Conservation (phyloP, 2,888 invertebrate species). For the Heterodera filipjevi region DNA sequence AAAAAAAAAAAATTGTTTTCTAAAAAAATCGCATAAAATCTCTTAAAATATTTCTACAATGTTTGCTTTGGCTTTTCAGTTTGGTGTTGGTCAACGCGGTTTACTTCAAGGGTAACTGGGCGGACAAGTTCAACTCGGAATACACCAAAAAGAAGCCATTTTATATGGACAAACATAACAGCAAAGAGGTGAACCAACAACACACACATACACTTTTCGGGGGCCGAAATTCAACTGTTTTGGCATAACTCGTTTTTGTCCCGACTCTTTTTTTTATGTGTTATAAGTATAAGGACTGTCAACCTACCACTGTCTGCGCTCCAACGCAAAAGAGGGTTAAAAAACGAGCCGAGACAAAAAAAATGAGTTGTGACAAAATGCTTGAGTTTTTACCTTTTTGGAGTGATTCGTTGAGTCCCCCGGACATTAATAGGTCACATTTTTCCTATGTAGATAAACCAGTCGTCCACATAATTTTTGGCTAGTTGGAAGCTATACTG, state of each 20-base stretch:
- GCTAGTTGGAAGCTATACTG: too few species aligned
- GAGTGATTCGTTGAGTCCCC: too few species aligned
- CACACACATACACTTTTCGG: background rate
- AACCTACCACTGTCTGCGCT: too few species aligned
- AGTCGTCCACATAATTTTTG: too few species aligned
- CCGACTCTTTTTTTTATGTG: too few species aligned
- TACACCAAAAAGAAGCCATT: conserved; percentile 74
- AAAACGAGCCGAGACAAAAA: too few species aligned
- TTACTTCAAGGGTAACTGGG: conserved; percentile 69
- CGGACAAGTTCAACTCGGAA: conserved; percentile 70
- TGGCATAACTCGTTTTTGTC: background rate
- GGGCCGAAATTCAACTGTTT: background rate
- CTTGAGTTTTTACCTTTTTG: too few species aligned
- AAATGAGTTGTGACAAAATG: too few species aligned
- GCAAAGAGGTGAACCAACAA: conserved; percentile 26
- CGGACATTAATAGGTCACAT: too few species aligned
- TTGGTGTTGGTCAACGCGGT: conserved; percentile 69
- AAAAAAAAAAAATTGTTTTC: background rate
- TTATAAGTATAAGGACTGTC: too few species aligned
- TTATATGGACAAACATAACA: conserved; percentile 67
- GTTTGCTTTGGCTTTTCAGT: conserved; percentile 45
- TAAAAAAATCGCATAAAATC: background rate
- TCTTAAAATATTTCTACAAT: conserved; percentile 50
- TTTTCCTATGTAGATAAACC: too few species aligned
- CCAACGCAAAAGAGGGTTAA: too few species aligned